These are phyloP conservation scores for Cephus runcator DNA, from an alignment of 2,888 invertebrate genomes.

Conservation along the genomic window DNA sequence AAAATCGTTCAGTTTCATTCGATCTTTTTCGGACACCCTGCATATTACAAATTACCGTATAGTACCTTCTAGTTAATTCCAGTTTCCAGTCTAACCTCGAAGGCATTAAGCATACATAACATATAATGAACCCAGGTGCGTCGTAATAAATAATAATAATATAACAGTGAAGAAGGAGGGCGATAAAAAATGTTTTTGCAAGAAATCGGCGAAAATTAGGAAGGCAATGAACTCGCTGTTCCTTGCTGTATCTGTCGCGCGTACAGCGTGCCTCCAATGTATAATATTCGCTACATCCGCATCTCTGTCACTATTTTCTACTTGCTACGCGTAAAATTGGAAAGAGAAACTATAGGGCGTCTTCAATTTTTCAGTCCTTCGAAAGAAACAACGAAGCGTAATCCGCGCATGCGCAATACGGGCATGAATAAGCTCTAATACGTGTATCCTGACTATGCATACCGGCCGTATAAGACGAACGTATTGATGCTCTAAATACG, in stretches of 20 bases:
- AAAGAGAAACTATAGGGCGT: background rate
- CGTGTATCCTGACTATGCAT: background rate
- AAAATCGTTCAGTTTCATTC: background rate
- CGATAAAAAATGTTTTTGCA: background rate
- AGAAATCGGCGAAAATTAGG: background rate
- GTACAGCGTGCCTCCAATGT: background rate
- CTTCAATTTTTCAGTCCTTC: background rate
- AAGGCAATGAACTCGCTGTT: background rate
- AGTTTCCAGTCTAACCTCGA: background rate
- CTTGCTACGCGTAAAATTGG: background rate
- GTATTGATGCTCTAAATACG: background rate
- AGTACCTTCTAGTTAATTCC: background rate
- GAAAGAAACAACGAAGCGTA: background rate
- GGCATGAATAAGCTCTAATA: background rate
- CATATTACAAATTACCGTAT: background rate
- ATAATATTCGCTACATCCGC: background rate
- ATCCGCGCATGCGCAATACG: background rate
- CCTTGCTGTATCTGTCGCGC: background rate
- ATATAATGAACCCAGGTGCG: background rate
- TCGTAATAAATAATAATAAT: background rate
- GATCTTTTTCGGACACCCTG: background rate
- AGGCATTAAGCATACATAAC: background rate
- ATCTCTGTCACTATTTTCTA: background rate
- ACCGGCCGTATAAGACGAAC: background rate
- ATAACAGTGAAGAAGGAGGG: background rate